Evolutionary conservation across 2,888 invertebrate species (phyloP).

Genomic region (Deroplatys truncata): DNA sequence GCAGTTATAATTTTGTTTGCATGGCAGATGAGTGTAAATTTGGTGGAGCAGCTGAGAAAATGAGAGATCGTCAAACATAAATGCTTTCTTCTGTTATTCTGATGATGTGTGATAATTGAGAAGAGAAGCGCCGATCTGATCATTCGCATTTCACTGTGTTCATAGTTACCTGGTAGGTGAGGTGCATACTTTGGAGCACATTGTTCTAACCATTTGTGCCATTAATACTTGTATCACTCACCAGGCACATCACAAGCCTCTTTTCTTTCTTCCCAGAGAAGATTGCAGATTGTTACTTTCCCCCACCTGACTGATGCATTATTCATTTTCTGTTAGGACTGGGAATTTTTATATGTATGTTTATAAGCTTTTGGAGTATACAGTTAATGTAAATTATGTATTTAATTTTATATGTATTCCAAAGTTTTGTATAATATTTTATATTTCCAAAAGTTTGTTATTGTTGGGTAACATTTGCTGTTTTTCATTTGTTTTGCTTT

Average conservation of each 20-base stretch:
- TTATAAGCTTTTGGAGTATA: not conserved
- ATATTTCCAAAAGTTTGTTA: not conserved
- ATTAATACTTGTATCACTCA: not conserved
- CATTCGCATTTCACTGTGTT: not conserved
- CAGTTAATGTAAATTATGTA: not conserved
- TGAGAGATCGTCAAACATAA: not conserved
- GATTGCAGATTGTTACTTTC: not conserved
- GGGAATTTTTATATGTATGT: conserved; percentile 4
- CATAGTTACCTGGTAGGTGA: conserved; percentile 3
- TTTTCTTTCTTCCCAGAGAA: not conserved
- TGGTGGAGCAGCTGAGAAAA: not conserved
- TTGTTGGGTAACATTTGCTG: not conserved
- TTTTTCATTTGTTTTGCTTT: not conserved
- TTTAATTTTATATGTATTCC: not conserved
- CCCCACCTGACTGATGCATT: not conserved
- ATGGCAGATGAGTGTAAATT: not conserved
- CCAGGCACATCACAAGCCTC: not conserved
- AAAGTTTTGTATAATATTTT: not conserved
- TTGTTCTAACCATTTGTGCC: conserved; percentile 1
- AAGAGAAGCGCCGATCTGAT: not conserved
- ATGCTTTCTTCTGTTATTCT: not conserved
- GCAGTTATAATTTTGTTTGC: not conserved
- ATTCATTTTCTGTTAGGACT: not conserved
- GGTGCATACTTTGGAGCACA: not conserved
- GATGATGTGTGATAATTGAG: not conserved